Percentiles rank a stretch among this genome's conserved stretches.
Conservation (phyloP, 2,888 invertebrate genomes). For the Napeogenes inachia region DNA sequence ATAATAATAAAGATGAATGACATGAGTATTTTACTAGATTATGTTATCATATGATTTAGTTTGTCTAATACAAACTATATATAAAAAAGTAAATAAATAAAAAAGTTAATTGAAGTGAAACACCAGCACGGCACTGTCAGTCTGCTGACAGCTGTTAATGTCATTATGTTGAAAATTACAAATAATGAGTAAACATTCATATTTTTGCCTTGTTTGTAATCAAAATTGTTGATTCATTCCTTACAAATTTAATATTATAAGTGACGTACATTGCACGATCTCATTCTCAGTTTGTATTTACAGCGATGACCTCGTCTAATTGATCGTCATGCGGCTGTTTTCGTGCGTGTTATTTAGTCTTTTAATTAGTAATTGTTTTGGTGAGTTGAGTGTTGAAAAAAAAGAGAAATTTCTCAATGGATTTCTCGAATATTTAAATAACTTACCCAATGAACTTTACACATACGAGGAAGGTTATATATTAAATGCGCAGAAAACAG, state of each 20-base stretch:
- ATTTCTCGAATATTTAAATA: slow-evolving; percentile 69
- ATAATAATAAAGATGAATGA: no score
- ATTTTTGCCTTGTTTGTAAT: slow-evolving; percentile 23
- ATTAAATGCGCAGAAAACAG: slow-evolving; percentile 63
- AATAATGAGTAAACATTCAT: background rate
- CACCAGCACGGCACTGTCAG: no score
- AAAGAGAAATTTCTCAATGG: slow-evolving; percentile 52
- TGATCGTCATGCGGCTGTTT: slow-evolving; percentile 46
- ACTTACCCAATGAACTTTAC: slow-evolving; percentile 61
- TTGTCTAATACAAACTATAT: no score
- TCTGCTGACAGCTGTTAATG: background rate
- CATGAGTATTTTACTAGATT: no score
- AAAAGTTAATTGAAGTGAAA: no score
- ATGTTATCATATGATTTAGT: no score
- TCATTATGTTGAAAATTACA: background rate
- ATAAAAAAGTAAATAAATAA: no score
- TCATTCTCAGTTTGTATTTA: slow-evolving; percentile 30
- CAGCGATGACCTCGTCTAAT: slow-evolving; percentile 46
- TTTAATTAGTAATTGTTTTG: slow-evolving; percentile 42
- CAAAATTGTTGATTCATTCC: slow-evolving; percentile 27
- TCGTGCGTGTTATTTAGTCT: slow-evolving; percentile 38
- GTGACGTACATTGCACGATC: slow-evolving; percentile 16
- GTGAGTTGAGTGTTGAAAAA: slow-evolving; percentile 47
- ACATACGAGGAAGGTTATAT: slow-evolving; percentile 65
- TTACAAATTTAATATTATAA: slow-evolving; percentile 11